Evolutionary conservation across 1,140 invertebrate species (phyloP), one percentile per base, ranked within the genome.

Genomic region (Vanessa tameamea): DNA sequence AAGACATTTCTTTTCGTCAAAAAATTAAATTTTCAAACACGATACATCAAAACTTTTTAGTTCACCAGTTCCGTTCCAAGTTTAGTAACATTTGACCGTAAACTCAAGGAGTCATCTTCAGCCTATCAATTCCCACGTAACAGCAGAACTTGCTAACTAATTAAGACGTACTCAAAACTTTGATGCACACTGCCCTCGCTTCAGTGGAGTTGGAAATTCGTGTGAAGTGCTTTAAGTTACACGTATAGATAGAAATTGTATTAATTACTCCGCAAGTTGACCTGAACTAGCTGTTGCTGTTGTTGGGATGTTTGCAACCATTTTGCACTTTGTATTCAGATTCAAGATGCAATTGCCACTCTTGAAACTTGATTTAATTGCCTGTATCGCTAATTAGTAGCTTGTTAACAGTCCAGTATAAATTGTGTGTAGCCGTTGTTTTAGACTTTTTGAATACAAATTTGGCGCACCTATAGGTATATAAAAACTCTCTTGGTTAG

Each of bases 131-230:
- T 72, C 66, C 55, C 66, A 69, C 72, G 67, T 76, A 76, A 69
- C 69, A 53, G 63, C 57, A 43, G 72, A 81, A 81, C 70, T 81
- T 72, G 75, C 51, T 64, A 78, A 81, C 77, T 81, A 81, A 81
- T 81, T 81, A 81, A 78, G 75, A 69, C 55, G 61, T 75, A 75
- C 75, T 81, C 77, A 78, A 74, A 81, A 81, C 77, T 78, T 81
- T 71, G 74, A 73, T 76, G 77, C 69, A 76, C 69, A 68, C 61
- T 67, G 70, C 55, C 59, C 43, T 47, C 63, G 70, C 63, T 78
- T 65, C 37, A 64, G 47, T 51, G 63, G 63, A 77, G 61, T 77
- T 65, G 67, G 61, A 23, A 75, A 78, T 68, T 77, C 59, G 65
- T 47, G 47, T 73, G 53, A 64, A 73, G 71, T 73, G 71, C 71